Conservation (phyloP, 2,888 invertebrate genomes). For the Hymenopus coronatus region DNA sequence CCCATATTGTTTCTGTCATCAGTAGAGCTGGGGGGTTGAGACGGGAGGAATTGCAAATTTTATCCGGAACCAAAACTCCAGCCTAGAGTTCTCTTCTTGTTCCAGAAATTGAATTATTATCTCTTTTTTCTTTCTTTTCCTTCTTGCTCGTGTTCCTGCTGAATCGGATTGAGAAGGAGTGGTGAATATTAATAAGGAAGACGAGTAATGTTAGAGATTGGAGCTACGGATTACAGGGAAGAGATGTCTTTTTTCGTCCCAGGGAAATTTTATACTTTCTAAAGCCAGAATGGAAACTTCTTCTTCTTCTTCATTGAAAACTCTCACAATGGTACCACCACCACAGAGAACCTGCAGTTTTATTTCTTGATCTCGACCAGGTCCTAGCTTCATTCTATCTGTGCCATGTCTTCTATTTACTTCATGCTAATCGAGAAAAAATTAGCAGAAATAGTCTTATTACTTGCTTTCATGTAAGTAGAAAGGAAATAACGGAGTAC, state of each 20-base stretch:
- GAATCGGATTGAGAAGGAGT: conserved; percentile 25
- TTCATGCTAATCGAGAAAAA: too few species aligned
- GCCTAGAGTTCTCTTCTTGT: background rate
- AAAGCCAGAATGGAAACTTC: background rate
- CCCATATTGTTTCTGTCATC: conserved; percentile 11
- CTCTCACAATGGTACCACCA: too few species aligned
- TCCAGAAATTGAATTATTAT: conserved; percentile 18
- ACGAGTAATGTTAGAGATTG: conserved; percentile 5
- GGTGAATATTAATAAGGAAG: conserved; percentile 28
- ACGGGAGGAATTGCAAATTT: conserved; percentile 12
- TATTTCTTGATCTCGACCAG: too few species aligned
- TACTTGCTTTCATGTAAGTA: too few species aligned
- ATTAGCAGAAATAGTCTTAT: too few species aligned
- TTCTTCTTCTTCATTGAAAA: too few species aligned
- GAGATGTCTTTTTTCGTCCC: background rate
- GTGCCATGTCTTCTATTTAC: too few species aligned
- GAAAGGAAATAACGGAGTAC: too few species aligned
- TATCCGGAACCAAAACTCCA: background rate
- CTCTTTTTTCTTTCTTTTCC: conserved; percentile 2
- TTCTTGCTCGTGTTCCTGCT: background rate
- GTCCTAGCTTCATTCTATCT: too few species aligned
- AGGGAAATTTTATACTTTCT: background rate
- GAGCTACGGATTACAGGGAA: background rate
- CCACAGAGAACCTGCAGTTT: too few species aligned
- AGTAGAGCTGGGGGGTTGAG: background rate